Evolutionary conservation across 1,140 invertebrate genomes (phyloP).

Genomic region (Zaprionus gabonicus): DNA sequence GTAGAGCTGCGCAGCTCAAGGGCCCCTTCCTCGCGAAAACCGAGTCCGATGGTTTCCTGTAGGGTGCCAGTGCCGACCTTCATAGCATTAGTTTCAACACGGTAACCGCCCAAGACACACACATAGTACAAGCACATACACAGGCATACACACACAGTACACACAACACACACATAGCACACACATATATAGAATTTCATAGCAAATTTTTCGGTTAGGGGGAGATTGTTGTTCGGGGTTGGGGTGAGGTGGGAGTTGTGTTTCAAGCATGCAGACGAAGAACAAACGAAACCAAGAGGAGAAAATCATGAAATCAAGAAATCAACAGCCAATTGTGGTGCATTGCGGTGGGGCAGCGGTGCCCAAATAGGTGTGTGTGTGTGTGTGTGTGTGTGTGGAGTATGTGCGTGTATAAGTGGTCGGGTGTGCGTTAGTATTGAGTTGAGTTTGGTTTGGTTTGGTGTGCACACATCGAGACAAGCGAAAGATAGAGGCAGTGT

Average conservation of each 20-base stretch:
- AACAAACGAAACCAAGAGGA: slow-evolving; percentile 42
- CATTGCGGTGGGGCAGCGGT: slow-evolving; percentile 36
- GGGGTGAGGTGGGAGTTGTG: neutral
- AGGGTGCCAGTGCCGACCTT: slow-evolving; percentile 84
- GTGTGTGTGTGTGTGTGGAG: slow-evolving; percentile 17
- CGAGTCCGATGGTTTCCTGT: slow-evolving; percentile 85
- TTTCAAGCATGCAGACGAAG: slow-evolving; percentile 13
- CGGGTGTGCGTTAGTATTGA: slow-evolving; percentile 12
- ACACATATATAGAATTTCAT: slow-evolving; percentile 39
- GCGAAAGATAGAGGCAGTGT: slow-evolving; percentile 8
- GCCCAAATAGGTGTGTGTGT: slow-evolving; percentile 21
- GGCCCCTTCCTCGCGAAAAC: slow-evolving; percentile 91
- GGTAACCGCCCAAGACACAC: slow-evolving; percentile 71
- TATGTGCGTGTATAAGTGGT: slow-evolving; percentile 10
- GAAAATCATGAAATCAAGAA: slow-evolving; percentile 61
- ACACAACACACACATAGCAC: slow-evolving; percentile 31
- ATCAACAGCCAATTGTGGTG: slow-evolving; percentile 75
- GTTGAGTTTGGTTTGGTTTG: slow-evolving; percentile 16
- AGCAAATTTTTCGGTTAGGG: slow-evolving; percentile 26
- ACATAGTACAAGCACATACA: slow-evolving; percentile 32
- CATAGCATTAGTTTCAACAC: slow-evolving; percentile 74
- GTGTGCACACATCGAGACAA: slow-evolving; percentile 26
- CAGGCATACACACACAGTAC: slow-evolving; percentile 39
- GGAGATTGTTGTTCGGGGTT: neutral
- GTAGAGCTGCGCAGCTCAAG: slow-evolving; percentile 93